Conservation (phyloP, 2,888 invertebrate genomes). For the Scaptodrosophila latifasciaeformis region DNA sequence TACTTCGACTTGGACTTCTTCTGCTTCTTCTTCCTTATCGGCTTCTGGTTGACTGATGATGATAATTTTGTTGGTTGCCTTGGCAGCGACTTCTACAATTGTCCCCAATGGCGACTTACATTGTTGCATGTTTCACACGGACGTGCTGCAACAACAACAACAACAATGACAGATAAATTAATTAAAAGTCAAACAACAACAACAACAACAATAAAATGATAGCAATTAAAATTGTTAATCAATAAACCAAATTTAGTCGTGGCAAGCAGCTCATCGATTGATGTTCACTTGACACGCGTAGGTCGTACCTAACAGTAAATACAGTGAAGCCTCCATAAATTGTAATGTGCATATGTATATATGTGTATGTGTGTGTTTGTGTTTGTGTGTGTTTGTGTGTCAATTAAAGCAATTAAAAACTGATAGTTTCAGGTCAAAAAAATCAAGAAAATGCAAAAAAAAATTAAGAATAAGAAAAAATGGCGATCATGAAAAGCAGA, state of each 20-base stretch:
- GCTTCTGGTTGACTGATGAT: slow-evolving; percentile 5
- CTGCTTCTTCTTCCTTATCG: neutral
- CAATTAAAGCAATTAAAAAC: too few relatives aligned
- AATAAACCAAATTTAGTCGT: neutral
- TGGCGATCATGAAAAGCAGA: too few relatives aligned
- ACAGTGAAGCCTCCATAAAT: too few relatives aligned
- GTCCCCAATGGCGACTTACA: slow-evolving; percentile 28
- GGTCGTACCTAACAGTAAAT: too few relatives aligned
- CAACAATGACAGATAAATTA: too few relatives aligned
- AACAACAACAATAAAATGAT: neutral
- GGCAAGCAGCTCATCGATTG: neutral
- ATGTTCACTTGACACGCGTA: neutral
- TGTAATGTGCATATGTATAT: too few relatives aligned
- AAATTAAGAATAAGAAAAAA: too few relatives aligned
- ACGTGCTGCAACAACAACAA: neutral
- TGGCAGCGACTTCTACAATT: slow-evolving; percentile 15
- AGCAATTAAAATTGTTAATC: neutral
- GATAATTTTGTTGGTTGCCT: neutral
- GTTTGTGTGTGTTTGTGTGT: too few relatives aligned
- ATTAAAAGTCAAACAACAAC: neutral
- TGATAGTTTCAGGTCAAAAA: too few relatives aligned
- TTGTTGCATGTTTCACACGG: slow-evolving; percentile 25
- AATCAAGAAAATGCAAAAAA: too few relatives aligned
- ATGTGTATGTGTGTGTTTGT: too few relatives aligned
- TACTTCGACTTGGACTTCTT: neutral